Conservation (phyloP, 2,797 vertebrate genomes). For the Cuculus canorus region DNA sequence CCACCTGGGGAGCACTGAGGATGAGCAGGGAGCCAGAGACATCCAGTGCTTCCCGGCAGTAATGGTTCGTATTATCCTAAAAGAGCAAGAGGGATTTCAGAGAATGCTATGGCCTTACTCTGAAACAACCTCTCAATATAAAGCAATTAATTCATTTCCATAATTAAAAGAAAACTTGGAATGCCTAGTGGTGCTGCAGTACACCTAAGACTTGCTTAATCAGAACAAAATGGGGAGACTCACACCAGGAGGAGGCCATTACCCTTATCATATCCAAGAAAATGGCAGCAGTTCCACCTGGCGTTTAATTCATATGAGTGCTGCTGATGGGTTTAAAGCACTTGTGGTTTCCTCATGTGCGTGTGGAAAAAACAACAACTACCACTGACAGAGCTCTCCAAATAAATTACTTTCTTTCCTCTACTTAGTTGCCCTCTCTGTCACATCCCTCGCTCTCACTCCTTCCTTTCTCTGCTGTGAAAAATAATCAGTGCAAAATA, state of each 20-base stretch:
- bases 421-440: background rate
- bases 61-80: background rate
- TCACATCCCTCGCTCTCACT: background rate
- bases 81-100: background rate
- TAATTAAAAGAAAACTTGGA: background rate
- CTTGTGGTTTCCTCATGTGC: background rate
- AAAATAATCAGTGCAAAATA: slow-evolving; percentile 16
- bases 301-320: background rate
- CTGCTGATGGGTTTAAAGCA: background rate
- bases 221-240: background rate
- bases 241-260: background rate
- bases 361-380: background rate
- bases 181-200: background rate
- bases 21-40: background rate
- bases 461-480: background rate
- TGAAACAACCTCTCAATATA: background rate
- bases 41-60: background rate
- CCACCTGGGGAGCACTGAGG: accelerated
- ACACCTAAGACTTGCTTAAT: background rate
- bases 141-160: background rate
- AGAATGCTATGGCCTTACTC: background rate
- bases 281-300: slow-evolving; percentile 38
- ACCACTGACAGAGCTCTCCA: background rate
- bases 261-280: background rate
- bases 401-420: background rate